A percentile compares a stretch with the other conserved stretches of the same genome.
These are phyloP conservation scores for Dorcus hopei DNA, from an alignment of 2,888 invertebrate species.

Conservation along the genomic window DNA sequence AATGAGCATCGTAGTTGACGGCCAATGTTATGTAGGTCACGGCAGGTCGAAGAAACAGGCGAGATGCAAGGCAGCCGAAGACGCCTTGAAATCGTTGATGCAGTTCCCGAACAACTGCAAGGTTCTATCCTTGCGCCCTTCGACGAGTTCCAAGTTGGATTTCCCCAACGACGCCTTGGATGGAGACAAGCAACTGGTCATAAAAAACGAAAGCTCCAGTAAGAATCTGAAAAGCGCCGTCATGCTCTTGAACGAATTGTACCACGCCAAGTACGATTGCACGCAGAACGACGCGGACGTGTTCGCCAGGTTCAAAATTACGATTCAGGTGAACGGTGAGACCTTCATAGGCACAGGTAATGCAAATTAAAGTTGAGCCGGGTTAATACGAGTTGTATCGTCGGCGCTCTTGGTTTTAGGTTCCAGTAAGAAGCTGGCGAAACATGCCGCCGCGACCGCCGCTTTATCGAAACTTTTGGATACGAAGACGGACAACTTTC, in stretches of 20 bases:
- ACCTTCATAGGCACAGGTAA: conserved; percentile 78
- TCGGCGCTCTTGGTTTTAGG: conserved; percentile 51
- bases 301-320: conserved; percentile 73
- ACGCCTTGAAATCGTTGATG: conserved; percentile 57
- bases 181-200: conserved; percentile 10
- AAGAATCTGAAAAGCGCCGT: conserved; percentile 68
- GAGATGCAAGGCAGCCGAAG: conserved; percentile 56
- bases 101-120: conserved; percentile 52
- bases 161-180: conserved; percentile 52
- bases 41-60: conserved; percentile 59
- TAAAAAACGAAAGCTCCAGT: conserved; percentile 11
- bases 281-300: conserved; percentile 54
- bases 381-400: neutral
- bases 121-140: conserved; percentile 34
- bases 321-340: conserved; percentile 68
- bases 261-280: conserved; percentile 72
- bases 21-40: conserved; percentile 55
- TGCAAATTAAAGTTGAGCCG: neutral
- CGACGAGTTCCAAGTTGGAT: conserved; percentile 45
- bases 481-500: conserved; percentile 34
- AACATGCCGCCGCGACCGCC: conserved; percentile 82
- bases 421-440: conserved; percentile 88
- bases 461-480: conserved; percentile 64
- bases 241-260: conserved; percentile 82
- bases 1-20: conserved; percentile 70